Evolutionary conservation across 2,797 vertebrate genomes (phyloP), one percentile per base, ranked within the genome.

Genomic region (Anguilla anguilla): DNA sequence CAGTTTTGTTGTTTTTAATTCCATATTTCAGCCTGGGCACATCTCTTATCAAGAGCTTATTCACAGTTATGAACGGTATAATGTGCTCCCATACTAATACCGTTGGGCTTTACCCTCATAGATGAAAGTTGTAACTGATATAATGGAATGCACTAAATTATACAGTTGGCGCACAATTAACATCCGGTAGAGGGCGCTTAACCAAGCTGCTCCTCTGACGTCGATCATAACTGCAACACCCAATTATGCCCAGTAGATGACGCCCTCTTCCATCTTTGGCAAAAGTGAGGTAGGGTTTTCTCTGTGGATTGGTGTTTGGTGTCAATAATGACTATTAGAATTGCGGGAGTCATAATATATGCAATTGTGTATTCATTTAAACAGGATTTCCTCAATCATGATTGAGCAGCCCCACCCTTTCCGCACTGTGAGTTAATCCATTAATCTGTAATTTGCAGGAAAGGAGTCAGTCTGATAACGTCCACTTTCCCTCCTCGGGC

Each of bases 401-500:
- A 22, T 11, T 28, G 49, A 86, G 69, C 10, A 19, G 31, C 2
- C 81, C 6, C 46, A 53, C 46, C 28, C 28, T 15, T 17, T 19
- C 69, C 55, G 39, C 15, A 31, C 53, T 7, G 19, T 57, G 69
- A 86, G 51, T 51, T 53, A 43, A 59, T 51, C 22, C 77, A 35
- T 46, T 86, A 79, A 86, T 79, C 72, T 55, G 10, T 35, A 0
- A 11, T 72, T 55, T 25, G 46, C 79, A 51, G 39, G 17, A 17
- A 82, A 17, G 77, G 67, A 55, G 59, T 51, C 28, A 19, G 9
- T 31, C n/a, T 51, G 17, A 74, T 59, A 49, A 74, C 39, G 28
- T 86, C 72, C 55, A 15, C 9, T 59, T n/a, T 86, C 86, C 64
- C 69, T 31, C 86, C 72, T 39, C 10, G 39, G 28, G 72, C 72